A percentile compares a stretch with the other conserved stretches of the same genome.
Evolutionary conservation across 1,140 invertebrate species (phyloP).

Genomic region (Drosophila guanche): DNA sequence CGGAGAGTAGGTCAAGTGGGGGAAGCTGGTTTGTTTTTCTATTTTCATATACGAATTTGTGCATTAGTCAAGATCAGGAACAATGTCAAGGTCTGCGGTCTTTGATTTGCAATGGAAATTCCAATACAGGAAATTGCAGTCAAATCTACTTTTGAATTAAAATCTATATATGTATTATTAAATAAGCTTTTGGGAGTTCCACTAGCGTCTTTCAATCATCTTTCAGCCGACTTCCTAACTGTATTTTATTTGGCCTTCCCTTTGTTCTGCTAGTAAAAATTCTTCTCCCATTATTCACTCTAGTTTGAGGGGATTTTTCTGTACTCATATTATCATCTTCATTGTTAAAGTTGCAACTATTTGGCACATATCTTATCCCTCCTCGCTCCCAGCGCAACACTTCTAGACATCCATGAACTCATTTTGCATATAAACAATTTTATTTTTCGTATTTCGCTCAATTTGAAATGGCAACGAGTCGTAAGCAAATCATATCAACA

Average conservation of each 20-base stretch:
- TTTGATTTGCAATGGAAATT: neutral
- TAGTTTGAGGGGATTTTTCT: too few relatives aligned
- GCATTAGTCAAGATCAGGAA: slow-evolving; percentile 46
- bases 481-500: slow-evolving; percentile 61
- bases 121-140: neutral
- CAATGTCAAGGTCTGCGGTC: slow-evolving; percentile 20
- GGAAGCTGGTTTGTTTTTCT: slow-evolving; percentile 33
- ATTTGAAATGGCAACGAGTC: slow-evolving; percentile 61
- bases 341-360: too few relatives aligned
- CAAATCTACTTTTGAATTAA: neutral
- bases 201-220: too few relatives aligned
- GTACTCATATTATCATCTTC: too few relatives aligned
- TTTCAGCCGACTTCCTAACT: too few relatives aligned
- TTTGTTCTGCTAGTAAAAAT: too few relatives aligned
- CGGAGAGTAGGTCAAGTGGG: slow-evolving; percentile 65
- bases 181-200: neutral
- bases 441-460: slow-evolving; percentile 43
- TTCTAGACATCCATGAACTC: neutral
- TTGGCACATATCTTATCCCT: too few relatives aligned
- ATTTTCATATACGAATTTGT: slow-evolving; percentile 1
- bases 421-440: slow-evolving; percentile 24
- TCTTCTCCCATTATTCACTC: too few relatives aligned
- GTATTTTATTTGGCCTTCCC: too few relatives aligned
- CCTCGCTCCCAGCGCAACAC: too few relatives aligned
- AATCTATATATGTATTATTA: neutral